These are phyloP conservation scores for Apantesis nais DNA, from an alignment of 2,888 invertebrate genomes.

Conservation along the genomic window DNA sequence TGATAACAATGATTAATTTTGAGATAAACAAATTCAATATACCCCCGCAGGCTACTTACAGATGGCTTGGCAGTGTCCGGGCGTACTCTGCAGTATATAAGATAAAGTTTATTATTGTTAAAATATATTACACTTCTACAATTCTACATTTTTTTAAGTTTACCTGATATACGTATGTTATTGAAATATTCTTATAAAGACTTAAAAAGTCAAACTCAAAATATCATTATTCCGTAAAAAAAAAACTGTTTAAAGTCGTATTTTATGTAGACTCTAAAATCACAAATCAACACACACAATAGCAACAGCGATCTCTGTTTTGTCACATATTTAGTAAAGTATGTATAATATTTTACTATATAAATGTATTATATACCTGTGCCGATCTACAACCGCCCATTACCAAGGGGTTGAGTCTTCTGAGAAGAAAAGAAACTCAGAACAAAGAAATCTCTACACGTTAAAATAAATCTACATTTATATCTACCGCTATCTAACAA, in stretches of 20 bases:
- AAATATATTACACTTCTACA: background rate
- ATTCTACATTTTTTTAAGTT: background rate
- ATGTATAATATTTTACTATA: no score
- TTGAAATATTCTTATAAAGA: background rate
- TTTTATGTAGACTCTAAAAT: no score
- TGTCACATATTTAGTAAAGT: no score
- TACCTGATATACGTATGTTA: background rate
- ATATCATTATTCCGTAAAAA: no score
- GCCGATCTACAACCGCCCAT: no score
- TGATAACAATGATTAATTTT: background rate
- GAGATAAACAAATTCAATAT: background rate
- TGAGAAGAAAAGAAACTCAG: no score
- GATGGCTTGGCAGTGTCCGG: background rate
- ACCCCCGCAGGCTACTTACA: background rate
- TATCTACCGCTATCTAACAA: background rate
- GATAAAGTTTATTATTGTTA: background rate
- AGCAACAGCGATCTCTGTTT: no score
- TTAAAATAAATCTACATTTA: background rate
- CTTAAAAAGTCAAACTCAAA: no score
- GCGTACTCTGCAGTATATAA: background rate
- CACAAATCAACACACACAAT: no score
- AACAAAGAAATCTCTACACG: background rate
- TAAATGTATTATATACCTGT: no score
- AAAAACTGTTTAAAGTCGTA: no score
- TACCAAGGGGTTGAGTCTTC: no score